These are phyloP conservation scores for Dendrophyllia cribrosa DNA, from an alignment of 64 coral and sea anemone species.

Conservation along the genomic window DNA sequence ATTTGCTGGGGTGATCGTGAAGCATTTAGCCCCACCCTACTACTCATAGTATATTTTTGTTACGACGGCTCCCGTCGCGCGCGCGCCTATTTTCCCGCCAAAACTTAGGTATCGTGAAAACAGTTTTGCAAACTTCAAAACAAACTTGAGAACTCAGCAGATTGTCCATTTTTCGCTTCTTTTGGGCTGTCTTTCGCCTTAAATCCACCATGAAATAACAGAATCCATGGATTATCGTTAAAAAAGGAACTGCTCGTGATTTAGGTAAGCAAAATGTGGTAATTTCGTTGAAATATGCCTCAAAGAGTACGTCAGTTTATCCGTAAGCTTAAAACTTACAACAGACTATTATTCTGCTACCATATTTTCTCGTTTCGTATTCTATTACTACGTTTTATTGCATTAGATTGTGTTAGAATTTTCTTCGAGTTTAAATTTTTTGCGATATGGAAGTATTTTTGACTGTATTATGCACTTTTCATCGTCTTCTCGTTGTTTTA, in stretches of 20 bases:
- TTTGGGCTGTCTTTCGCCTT: neutral
- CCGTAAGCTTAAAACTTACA: too few species aligned
- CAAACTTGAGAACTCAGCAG: neutral
- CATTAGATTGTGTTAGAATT: too few species aligned
- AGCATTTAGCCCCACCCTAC: neutral
- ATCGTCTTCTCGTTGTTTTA: too few species aligned
- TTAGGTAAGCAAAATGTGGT: neutral
- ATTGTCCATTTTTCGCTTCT: too few species aligned
- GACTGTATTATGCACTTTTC: too few species aligned
- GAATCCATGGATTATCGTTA: neutral
- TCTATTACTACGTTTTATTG: too few species aligned
- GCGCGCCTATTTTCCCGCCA: conserved; percentile 54
- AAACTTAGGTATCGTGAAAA: neutral
- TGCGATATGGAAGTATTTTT: too few species aligned
- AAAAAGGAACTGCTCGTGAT: neutral
- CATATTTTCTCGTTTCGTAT: too few species aligned
- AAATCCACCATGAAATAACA: neutral
- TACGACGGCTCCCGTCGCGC: neutral
- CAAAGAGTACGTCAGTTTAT: too few species aligned
- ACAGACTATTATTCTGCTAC: too few species aligned
- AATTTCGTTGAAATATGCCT: neutral
- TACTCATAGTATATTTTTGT: neutral
- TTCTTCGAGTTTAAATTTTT: too few species aligned
- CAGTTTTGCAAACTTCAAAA: neutral
- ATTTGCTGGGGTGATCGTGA: too few species aligned